phyloP scores from a whole-genome alignment of 2,113 vertebrate genomes.

The Pseudorhombus dupliciocellatus region DNA sequence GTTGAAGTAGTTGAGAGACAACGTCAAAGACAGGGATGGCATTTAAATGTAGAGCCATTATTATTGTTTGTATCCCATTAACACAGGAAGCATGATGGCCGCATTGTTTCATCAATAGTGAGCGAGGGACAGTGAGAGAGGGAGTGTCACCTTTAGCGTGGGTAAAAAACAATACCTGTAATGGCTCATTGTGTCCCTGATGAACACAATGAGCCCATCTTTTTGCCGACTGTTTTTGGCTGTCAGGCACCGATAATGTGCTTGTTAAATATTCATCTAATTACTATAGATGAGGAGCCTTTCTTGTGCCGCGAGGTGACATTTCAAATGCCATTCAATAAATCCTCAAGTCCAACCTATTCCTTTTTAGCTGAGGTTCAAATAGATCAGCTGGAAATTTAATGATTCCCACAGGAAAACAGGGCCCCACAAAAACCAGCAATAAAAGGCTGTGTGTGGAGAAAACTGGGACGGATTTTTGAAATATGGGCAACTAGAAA shows the following conservation, averaged over 20 bases:
- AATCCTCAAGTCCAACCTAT: conserved; percentile 59
- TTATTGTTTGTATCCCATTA: conserved; percentile 49
- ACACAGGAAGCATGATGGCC: conserved; percentile 38
- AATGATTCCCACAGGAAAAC: conserved; percentile 32
- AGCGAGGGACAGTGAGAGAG: conserved; percentile 60
- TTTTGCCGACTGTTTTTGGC: conserved; percentile 61
- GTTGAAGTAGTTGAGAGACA: conserved; percentile 7
- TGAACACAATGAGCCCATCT: conserved; percentile 54
- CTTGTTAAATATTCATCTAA: conserved; percentile 77
- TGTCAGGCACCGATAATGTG: conserved; percentile 67
- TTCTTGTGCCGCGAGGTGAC: conserved; percentile 61
- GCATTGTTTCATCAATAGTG: conserved; percentile 63
- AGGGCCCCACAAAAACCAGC: not conserved
- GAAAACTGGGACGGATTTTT: not conserved
- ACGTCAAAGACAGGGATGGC: conserved; percentile 37
- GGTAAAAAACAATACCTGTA: conserved; percentile 65
- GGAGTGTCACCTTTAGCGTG: conserved; percentile 60
- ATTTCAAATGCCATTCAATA: conserved; percentile 74
- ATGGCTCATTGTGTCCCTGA: conserved; percentile 60
- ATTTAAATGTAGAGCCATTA: conserved; percentile 64
- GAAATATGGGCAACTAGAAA: not conserved
- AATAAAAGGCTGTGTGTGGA: not conserved
- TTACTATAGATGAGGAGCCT: conserved; percentile 66
- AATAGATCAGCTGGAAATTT: conserved; percentile 40
- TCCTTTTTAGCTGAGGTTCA: conserved; percentile 54